A percentile compares a stretch with the other conserved stretches of the same genome.
These are phyloP conservation scores for Cyrtodaria siliqua DNA, from an alignment of 2,888 invertebrate species.

Conservation along the genomic window DNA sequence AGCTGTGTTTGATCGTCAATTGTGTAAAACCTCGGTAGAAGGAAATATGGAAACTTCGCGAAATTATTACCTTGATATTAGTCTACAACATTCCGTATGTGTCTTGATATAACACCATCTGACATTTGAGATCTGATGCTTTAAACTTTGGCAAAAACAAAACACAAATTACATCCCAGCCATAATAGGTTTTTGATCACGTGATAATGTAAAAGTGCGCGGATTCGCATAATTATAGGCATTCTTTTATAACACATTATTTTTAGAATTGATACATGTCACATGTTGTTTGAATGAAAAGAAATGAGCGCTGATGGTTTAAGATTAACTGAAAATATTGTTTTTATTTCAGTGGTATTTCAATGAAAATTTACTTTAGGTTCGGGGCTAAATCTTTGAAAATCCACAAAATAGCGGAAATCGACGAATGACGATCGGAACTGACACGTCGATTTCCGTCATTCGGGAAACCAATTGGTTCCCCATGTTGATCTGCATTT, in stretches of 20 bases:
- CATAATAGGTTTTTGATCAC: slow-evolving; percentile 41
- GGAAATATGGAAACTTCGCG: slow-evolving; percentile 62
- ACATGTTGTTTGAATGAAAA: too few relatives aligned
- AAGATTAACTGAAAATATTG: background rate
- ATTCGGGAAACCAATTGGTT: too few relatives aligned
- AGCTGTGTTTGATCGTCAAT: slow-evolving; percentile 11
- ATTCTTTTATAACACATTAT: too few relatives aligned
- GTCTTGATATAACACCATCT: slow-evolving; percentile 18
- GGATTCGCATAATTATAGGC: slow-evolving; percentile 19
- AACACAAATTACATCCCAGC: slow-evolving; percentile 2
- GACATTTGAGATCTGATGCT: slow-evolving; percentile 23
- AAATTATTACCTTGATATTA: slow-evolving; percentile 48
- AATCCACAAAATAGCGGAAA: too few relatives aligned
- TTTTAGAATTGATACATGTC: too few relatives aligned
- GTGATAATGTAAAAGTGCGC: slow-evolving; percentile 48
- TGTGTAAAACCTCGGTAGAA: slow-evolving; percentile 48
- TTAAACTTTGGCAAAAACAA: slow-evolving; percentile 7
- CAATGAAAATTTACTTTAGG: background rate
- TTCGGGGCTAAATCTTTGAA: background rate
- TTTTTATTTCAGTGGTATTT: background rate
- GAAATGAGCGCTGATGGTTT: background rate
- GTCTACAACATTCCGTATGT: slow-evolving; percentile 30
- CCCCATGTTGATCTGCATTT: too few relatives aligned
- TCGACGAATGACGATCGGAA: too few relatives aligned
- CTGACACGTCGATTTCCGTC: too few relatives aligned